Evolutionary conservation across 2,888 invertebrate species (phyloP).

Genomic region (Troglohyphantes excavatus): DNA sequence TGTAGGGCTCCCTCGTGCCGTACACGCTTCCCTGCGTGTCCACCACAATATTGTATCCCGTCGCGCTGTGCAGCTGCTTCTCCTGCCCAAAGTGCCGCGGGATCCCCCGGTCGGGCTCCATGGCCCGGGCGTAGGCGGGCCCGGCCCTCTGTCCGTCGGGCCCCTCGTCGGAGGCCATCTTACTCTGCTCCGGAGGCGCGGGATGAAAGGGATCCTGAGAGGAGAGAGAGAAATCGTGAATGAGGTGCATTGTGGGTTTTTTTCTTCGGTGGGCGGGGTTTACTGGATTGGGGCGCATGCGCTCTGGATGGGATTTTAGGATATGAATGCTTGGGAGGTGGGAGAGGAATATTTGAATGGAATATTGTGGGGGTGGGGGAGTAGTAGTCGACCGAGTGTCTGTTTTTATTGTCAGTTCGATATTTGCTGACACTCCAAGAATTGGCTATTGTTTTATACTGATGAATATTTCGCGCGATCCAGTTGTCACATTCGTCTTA

Average conservation of each 20-base stretch:
- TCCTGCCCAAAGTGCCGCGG: constrained; percentile 76
- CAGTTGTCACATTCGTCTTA: too few species aligned
- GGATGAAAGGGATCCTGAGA: constrained; percentile 69
- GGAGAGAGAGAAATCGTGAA: constrained; percentile 14
- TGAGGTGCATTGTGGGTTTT: neutral
- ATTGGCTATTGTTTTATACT: too few species aligned
- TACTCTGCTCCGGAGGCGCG: constrained; percentile 49
- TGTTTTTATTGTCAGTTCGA: too few species aligned
- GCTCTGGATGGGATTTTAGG: neutral
- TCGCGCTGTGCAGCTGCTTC: constrained; percentile 85
- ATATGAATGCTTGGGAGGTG: neutral
- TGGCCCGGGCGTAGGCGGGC: constrained; percentile 11
- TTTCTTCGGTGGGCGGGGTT: constrained; percentile 56
- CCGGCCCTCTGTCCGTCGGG: neutral
- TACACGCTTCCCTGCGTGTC: constrained; percentile 84
- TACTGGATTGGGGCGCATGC: neutral
- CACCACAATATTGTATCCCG: constrained; percentile 85
- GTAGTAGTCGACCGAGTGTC: neutral
- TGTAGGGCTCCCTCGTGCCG: constrained; percentile 84
- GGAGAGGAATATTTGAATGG: neutral
- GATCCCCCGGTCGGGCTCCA: constrained; percentile 56
- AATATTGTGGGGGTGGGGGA: neutral
- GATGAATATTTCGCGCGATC: too few species aligned
- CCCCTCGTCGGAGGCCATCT: constrained; percentile 61
- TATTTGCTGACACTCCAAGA: too few species aligned